Evolutionary conservation across 2,888 invertebrate species (phyloP).

Genomic region (Drosophila emarginata): DNA sequence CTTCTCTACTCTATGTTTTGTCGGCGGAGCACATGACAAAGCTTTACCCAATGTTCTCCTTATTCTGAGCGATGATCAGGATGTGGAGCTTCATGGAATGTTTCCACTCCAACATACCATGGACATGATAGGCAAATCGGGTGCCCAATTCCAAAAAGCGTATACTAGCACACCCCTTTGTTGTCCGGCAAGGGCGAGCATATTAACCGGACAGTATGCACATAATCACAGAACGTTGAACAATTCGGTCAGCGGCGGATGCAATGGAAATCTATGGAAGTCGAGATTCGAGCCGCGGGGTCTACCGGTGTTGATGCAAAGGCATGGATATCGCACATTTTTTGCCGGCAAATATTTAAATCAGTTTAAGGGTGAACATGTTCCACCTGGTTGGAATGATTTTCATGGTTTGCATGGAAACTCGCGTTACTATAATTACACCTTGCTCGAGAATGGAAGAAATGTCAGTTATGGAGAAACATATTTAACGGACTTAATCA

Average conservation of each 20-base stretch:
- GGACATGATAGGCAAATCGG: constrained; percentile 85
- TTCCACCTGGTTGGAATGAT: constrained; percentile 93
- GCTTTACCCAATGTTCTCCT: constrained; percentile 89
- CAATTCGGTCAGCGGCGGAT: constrained; percentile 91
- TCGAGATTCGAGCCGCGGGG: constrained; percentile 85
- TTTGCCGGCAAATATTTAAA: constrained; percentile 98
- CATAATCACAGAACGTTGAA: constrained; percentile 92
- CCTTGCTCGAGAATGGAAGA: constrained; percentile 91
- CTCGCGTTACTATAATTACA: constrained; percentile 95
- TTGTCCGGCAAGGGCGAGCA: constrained; percentile 94
- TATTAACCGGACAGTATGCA: constrained; percentile 91
- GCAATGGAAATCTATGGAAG: constrained; percentile 88
- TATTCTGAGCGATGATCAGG: constrained; percentile 93
- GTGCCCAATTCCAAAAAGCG: constrained; percentile 88
- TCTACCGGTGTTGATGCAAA: constrained; percentile 87
- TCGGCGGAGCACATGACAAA: not conserved
- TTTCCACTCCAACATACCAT: constrained; percentile 87
- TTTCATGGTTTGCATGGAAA: constrained; percentile 96
- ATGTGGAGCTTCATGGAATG: constrained; percentile 89
- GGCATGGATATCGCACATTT: constrained; percentile 90
- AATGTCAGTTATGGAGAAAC: constrained; percentile 86
- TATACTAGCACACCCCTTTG: constrained; percentile 93
- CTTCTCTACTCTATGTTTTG: not conserved
- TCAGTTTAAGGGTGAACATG: constrained; percentile 86
- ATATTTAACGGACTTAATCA: constrained; percentile 93